These are phyloP conservation scores for Yponomeuta plumbellus DNA, from an alignment of 2,888 invertebrate species.

Conservation along the genomic window DNA sequence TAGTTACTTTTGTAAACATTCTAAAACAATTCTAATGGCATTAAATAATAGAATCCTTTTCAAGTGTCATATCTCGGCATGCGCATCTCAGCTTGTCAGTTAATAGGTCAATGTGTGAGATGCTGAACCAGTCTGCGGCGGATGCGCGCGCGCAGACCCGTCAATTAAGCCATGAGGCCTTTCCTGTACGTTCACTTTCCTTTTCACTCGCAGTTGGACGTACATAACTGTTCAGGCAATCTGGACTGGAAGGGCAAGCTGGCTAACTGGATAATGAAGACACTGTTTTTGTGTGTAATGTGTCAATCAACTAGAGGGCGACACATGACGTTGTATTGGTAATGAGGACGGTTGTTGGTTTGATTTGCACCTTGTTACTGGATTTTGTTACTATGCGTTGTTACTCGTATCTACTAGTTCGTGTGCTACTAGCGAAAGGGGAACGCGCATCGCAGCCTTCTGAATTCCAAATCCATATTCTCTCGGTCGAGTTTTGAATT, in stretches of 20 bases:
- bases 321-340: too few relatives aligned
- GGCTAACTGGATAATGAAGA: background rate
- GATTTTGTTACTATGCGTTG: too few relatives aligned
- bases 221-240: background rate
- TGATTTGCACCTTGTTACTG: too few relatives aligned
- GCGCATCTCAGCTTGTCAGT: background rate
- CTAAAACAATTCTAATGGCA: background rate
- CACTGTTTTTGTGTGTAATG: background rate
- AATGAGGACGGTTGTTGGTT: too few relatives aligned
- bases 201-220: constrained; percentile 2
- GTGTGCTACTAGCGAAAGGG: too few relatives aligned
- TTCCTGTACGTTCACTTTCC: constrained; percentile 4
- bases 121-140: constrained; percentile 9
- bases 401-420: too few relatives aligned
- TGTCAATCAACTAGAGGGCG: too few relatives aligned
- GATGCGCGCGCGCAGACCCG: constrained; percentile 9
- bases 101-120: constrained; percentile 11
- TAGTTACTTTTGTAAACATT: too few relatives aligned
- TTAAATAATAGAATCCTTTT: background rate
- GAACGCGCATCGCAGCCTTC: too few relatives aligned
- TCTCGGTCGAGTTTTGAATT: too few relatives aligned
- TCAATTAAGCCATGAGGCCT: constrained; percentile 7
- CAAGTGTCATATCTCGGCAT: background rate
- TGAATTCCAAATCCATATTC: too few relatives aligned
- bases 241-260: background rate